phyloP scores from a whole-genome alignment of 2,888 invertebrate genomes.

The Agonum fuliginosum region DNA sequence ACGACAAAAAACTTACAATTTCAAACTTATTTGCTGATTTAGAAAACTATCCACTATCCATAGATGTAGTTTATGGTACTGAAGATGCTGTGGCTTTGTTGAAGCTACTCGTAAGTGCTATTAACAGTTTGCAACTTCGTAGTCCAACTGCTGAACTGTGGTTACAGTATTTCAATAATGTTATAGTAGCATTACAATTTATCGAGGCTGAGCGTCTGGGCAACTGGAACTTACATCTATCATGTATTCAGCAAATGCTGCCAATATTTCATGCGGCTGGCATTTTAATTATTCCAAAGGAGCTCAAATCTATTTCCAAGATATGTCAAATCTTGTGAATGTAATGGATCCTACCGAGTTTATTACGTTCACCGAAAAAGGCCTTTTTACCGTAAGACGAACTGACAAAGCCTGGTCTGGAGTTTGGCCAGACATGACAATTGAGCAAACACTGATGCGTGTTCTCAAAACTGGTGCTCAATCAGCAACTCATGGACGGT shows the following conservation, averaged over 20 bases:
- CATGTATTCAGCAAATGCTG: constrained; percentile 39
- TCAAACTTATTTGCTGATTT: not conserved
- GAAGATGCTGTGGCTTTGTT: no score
- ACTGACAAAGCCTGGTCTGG: constrained; percentile 63
- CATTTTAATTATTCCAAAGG: constrained; percentile 13
- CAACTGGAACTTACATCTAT: constrained; percentile 65
- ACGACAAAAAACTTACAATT: not conserved
- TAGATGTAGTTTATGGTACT: no score
- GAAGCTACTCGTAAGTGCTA: no score
- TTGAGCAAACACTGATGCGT: constrained; percentile 61
- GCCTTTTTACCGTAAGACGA: constrained; percentile 61
- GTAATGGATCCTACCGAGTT: constrained; percentile 61
- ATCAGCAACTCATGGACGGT: constrained; percentile 17
- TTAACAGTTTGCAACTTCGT: no score
- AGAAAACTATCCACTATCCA: not conserved
- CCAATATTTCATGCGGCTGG: constrained; percentile 28
- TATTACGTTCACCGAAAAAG: constrained; percentile 58
- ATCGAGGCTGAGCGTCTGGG: constrained; percentile 66
- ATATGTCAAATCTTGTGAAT: constrained; percentile 41
- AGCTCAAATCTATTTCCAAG: constrained; percentile 30
- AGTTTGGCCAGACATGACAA: constrained; percentile 62
- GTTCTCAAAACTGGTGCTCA: not conserved
- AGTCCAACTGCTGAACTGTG: no score
- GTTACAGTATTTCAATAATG: not conserved
- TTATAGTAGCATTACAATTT: constrained; percentile 60